These are phyloP conservation scores for Odontamblyopus rebecca DNA, from an alignment of 2,797 vertebrate genomes.

Conservation along the genomic window DNA sequence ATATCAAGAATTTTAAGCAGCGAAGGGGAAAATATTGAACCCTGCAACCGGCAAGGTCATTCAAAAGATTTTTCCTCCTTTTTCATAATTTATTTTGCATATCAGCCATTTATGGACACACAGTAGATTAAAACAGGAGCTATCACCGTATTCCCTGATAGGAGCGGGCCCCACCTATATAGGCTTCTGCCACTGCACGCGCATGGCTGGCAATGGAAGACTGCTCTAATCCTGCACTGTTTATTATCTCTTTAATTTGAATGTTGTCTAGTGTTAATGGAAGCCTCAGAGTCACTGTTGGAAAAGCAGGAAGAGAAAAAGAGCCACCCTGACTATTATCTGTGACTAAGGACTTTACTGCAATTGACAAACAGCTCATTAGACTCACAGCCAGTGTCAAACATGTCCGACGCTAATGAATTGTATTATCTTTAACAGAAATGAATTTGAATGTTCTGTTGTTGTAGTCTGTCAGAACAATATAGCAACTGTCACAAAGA, in stretches of 20 bases:
- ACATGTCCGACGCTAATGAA: conserved; percentile 51
- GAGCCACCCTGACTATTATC: conserved; percentile 25
- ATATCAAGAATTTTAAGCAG: conserved; percentile 80
- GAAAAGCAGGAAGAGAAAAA: conserved; percentile 9
- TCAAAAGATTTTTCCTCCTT: conserved; percentile 76
- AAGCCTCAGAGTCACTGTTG: conserved; percentile 41
- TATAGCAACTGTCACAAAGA: conserved; percentile 44
- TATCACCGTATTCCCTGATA: conserved; percentile 75
- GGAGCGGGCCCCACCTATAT: conserved; percentile 61
- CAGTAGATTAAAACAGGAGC: conserved; percentile 77
- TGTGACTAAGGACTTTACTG: conserved; percentile 41
- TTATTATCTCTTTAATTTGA: conserved; percentile 54
- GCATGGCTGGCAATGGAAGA: conserved; percentile 25
- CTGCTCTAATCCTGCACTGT: conserved; percentile 48
- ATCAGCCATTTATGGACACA: conserved; percentile 74
- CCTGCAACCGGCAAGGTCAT: conserved; percentile 84
- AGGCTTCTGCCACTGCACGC: conserved; percentile 54
- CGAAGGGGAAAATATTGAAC: conserved; percentile 79
- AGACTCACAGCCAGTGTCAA: conserved; percentile 35
- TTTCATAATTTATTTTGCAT: conserved; percentile 81
- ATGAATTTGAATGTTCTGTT: conserved; percentile 54
- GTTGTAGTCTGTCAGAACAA: conserved; percentile 52
- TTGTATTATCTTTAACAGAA: conserved; percentile 48
- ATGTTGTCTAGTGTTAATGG: conserved; percentile 35
- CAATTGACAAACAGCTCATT: conserved; percentile 52